Base-by-base conservation (phyloP, 2,113 vertebrate genomes). In the Heliornis fulica region DNA sequence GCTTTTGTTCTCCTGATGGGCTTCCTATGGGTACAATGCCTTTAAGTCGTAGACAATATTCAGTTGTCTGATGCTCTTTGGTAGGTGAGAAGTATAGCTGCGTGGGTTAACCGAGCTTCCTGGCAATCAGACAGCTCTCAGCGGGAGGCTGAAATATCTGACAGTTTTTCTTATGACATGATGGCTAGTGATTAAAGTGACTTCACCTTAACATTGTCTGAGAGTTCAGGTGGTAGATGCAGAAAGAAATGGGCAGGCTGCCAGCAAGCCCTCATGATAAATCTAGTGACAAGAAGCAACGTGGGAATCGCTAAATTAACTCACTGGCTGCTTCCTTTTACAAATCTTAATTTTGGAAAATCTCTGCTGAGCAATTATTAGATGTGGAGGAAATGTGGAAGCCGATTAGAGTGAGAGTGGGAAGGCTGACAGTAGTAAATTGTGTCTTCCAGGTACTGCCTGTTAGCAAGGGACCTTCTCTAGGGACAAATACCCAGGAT, bases 311-410 rank as follows among this genome's bases (percentile, higher is more conserved):
- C 64, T 84, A 77, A 69, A 96, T 93, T 80, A 92, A 75, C 88
- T 78, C n/a, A 8, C 66, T 90, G 68, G 11, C 78, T 78, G 71
- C 72, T 86, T 91, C 82, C 68, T 86, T 64, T 57, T 92, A 74
- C 57, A 95, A 85, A 88, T 74, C 46, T 64, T 93, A 83, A 60
- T 60, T 65, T 79, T 68, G 74, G 79, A 96, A 96, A 89, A 56
- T 50, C 15, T 65, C 83, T 91, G 34, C 59, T 76, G 40, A 57
- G 50, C 22, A 69, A 77, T 86, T 88, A 88, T 80, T 88, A 88
- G 70, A 64, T 14, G 41, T 40, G 75, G 59, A 77, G 75, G 79
- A 80, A 64, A n/a, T 80, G 25, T 94, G 38, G 43, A 34, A 75
- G 61, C 22, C 9, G 0, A 60, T 90, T 66, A 87, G n/a, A 80